Evolutionary conservation across 2,888 invertebrate species (phyloP).

Genomic region (Lycaena phlaeas): DNA sequence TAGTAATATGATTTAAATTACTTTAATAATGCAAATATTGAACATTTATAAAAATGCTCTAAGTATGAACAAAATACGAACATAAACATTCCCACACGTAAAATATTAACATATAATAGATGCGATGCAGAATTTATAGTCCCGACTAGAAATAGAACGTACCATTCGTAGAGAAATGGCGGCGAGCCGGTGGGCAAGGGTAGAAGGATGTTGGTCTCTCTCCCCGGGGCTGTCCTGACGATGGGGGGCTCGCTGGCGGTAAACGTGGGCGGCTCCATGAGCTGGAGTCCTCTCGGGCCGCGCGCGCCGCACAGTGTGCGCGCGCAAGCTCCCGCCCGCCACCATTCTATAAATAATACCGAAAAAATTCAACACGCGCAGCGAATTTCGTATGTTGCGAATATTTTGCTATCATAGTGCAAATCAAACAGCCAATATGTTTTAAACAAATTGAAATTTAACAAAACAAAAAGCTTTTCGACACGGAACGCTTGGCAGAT

Average conservation of each 20-base stretch:
- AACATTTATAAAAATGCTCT: not conserved
- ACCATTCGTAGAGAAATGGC: conserved; percentile 58
- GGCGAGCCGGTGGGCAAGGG: conserved; percentile 48
- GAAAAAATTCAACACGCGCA: conserved; percentile 58
- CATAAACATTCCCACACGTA: no score
- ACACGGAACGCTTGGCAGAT: no score
- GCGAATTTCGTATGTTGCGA: conserved; percentile 51
- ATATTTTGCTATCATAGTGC: conserved; percentile 47
- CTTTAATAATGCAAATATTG: not conserved
- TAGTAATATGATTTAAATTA: conserved; percentile 15
- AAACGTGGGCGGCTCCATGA: conserved; percentile 62
- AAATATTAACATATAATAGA: no score
- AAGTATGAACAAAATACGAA: conserved; percentile 2
- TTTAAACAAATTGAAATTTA: no score
- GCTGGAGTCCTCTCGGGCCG: conserved; percentile 58
- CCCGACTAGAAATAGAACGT: conserved; percentile 33
- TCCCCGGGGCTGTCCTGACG: conserved; percentile 50
- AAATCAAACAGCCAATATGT: conserved; percentile 12
- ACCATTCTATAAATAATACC: conserved; percentile 69
- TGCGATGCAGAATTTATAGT: not conserved
- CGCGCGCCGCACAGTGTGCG: conserved; percentile 62
- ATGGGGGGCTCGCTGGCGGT: conserved; percentile 35
- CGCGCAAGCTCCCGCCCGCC: conserved; percentile 46
- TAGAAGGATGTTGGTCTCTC: conserved; percentile 36
- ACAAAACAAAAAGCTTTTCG: no score